Base-by-base conservation (phyloP, 2,888 invertebrate genomes). In the Zeuzera pyrina region DNA sequence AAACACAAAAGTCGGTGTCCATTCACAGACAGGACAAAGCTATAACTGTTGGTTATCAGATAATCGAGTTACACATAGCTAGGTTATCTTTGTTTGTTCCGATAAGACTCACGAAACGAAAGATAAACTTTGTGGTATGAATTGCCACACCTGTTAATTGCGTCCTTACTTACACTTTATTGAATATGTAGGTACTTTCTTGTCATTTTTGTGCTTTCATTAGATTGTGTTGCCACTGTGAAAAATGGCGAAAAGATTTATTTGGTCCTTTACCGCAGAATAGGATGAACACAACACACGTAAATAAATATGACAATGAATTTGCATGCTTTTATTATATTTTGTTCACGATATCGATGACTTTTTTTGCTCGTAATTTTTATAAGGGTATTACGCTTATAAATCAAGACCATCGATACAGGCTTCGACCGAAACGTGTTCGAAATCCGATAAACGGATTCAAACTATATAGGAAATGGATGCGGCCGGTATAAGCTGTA, bases 391-490 rank as follows among this genome's bases (percentile, higher is more conserved):
- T n/a, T 53, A 47, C 58, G 54, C 56, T 60, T 68, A 66, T 76
- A 72, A 63, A 76, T 77, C 73, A 73, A 72, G 66, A 65, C 62
- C 59, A 62, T 57, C 62, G 68, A 67, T 68, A 69, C 62, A 57
- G 66, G 62, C 52, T 65, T 63, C 62, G 53, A 57, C 57, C 57
- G 67, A 58, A 65, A 76, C 76, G 78, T 77, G 77, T 76, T 63
- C 64, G 67, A 76, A 78, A 78, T 81, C 68, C 76, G 73, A 78
- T 81, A 81, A 78, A 73, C 74, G 76, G 69, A 72, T 73, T 74
- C 72, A 69, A 72, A 76, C 68, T 72, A 69, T 67, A 67, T 65
- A 65, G 62, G 67, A 55, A 69, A 67, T 64, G 69, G 67, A 58
- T 66, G 70, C 57, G 68, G 70, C 58, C 62, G 61, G 61, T 68